Base-by-base conservation (phyloP, 2,888 invertebrate genomes). In the Rhagonycha fulva region DNA sequence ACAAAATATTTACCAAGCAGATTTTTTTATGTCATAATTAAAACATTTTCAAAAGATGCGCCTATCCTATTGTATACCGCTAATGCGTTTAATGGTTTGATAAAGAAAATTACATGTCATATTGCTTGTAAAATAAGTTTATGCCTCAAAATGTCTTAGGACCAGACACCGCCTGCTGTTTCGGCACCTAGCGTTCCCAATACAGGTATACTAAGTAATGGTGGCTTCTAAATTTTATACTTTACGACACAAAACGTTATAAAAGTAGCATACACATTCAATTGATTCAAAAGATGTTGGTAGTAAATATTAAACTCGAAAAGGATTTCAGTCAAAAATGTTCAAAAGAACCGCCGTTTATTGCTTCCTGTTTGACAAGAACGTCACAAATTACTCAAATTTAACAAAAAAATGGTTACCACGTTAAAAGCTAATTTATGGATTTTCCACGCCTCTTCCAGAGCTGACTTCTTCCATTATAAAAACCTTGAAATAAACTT, bases 21-120 rank as follows among this genome's bases (percentile, higher is more conserved):
- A 68, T 68, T 68, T 62, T 30, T 47, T 68, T 47, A 72, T 72
- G 72, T 72, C 67, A 72, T 72, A 72, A 72, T 68, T 68, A 72
- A 72, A 72, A 66, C 60, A 68, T n/a, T 47, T 63, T 23, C 19
- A 14, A 47, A 71, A 68, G 68, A 62, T 62, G 68, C 62, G 72
- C 30, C 61, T n/a, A 23, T 19, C 5, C 10, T 62, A 9, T 24
- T 10, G 12, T 68, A 32, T 26, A n/a, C 1, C 47, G 7, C 47
- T 47, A 47, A 47, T n/a, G 47, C 47, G 47, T 47, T 47, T n/a
- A 47, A 47, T 47, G 47, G 24, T 12, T 11, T 12, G 12, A 66
- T 66, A 24, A n/a, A 66, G 63, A 24, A 24, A 24, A 26, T 23
- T 24, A 19, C n/a, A 24, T 66, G 63, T 62, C 23, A 62, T 24